Base-by-base conservation (phyloP, 2,113 vertebrate genomes). In the Boulengeromyrus knoepffleri region DNA sequence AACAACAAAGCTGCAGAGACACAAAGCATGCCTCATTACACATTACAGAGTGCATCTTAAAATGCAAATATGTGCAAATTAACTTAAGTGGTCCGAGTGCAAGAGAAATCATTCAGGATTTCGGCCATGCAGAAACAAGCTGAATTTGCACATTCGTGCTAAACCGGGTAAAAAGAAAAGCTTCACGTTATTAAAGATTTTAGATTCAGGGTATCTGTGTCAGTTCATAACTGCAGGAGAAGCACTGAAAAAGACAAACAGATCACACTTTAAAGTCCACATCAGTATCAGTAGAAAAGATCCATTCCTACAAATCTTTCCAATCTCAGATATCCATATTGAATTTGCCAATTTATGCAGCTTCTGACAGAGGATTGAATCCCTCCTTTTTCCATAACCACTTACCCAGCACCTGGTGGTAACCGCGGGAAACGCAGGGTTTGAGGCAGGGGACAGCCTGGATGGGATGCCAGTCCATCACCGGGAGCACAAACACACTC, bases 41-140 rank as follows among this genome's bases (percentile, higher is more conserved):
- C 74, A 80, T 42, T 80, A 42, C 36, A 80, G 74, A 80, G 74
- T n/a, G 36, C 74, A 42, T 8, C 74, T 80, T 42, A 80, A 80
- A 80, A 80, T 80, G 74, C 74, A 80, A 80, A 80, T 80, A 80
- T 42, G 74, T 80, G 74, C 74, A 80, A 42, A 80, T 80, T 42
- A 36, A 80, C 36, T 80, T 80, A 80, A 80, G 74, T 80, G 36
- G 36, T 80, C 74, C 17, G 74, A 80, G 74, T 80, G 74, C 36
- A 19, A 6, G 31, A 6, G 74, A 19, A 36, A 80, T 80, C 74
- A 80, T 80, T 80, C 74, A 42, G 17, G 36, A 80, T 80, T 17
- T 42, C 15, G 36, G 31, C 17, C 36, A 42, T 80, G 74, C 74
- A 80, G 74, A 80, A 80, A 80, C 36, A 42, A 17, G 74, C 74